A percentile compares a stretch with the other conserved stretches of the same genome.
phyloP scores from a whole-genome alignment of 2,797 vertebrate species.

The Zalophus californianus region DNA sequence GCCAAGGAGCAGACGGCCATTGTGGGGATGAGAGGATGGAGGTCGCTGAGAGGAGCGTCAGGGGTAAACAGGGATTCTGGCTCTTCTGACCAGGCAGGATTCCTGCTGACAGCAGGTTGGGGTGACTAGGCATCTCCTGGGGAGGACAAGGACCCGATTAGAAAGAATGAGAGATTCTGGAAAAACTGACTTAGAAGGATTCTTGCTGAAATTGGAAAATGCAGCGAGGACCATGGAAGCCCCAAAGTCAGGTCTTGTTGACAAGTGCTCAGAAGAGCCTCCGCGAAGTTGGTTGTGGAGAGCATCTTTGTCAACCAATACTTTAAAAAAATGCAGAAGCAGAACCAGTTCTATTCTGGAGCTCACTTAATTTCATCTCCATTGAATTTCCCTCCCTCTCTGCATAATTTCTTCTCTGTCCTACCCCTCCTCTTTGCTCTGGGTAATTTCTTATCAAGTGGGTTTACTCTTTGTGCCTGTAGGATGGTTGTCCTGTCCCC shows the following conservation, averaged over 20 bases:
- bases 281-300: background rate
- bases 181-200: background rate
- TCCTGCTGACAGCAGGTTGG: background rate
- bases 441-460: background rate
- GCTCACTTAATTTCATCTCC: background rate
- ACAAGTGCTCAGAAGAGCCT: background rate
- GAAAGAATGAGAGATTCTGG: background rate
- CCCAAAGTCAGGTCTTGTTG: background rate
- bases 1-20: background rate
- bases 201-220: background rate
- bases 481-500: background rate
- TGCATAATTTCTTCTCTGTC: fast-evolving
- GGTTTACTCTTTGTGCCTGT: background rate
- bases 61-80: background rate
- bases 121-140: background rate
- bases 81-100: background rate
- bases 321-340: background rate
- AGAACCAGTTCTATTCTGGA: background rate
- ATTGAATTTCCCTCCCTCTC: background rate
- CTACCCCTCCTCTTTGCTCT: background rate
- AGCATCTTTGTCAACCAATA: background rate
- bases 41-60: fast-evolving
- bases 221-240: background rate
- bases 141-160: background rate
- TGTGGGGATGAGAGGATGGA: background rate